A percentile compares a stretch with the other conserved stretches of the same genome.
Evolutionary conservation across 2,113 vertebrate genomes (phyloP).

Genomic region (Leucoraja erinaceus): DNA sequence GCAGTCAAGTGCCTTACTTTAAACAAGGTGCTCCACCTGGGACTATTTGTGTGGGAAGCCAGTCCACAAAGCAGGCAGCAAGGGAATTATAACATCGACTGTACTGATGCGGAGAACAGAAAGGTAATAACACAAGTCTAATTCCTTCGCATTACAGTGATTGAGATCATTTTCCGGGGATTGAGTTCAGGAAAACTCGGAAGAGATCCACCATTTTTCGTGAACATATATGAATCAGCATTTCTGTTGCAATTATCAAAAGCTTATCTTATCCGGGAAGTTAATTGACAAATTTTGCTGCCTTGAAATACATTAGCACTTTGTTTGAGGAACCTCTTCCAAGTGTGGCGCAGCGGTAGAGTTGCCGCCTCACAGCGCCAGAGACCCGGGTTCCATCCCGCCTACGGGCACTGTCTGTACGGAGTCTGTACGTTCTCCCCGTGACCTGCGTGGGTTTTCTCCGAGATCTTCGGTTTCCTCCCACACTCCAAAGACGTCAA

Average conservation of each 20-base stretch:
- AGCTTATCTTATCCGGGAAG: background rate
- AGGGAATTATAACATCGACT: background rate
- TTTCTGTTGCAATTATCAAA: background rate
- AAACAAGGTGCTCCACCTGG: background rate
- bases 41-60: background rate
- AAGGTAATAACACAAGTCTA: background rate
- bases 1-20: background rate
- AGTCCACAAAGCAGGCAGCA: background rate
- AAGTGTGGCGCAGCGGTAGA: too few species aligned
- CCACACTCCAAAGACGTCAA: too few species aligned
- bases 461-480: too few species aligned
- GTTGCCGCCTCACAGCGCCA: too few species aligned
- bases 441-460: too few species aligned
- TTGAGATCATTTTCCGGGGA: background rate
- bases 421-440: too few species aligned
- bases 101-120: background rate
- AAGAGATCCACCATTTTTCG: background rate
- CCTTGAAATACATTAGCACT: background rate
- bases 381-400: too few species aligned
- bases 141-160: background rate
- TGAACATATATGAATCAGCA: background rate
- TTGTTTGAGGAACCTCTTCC: background rate
- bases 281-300: background rate
- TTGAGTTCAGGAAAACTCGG: background rate
- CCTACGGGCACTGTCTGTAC: too few species aligned